Evolutionary conservation across 2,113 vertebrate genomes (phyloP).

Genomic region (Embiotoca jacksoni): DNA sequence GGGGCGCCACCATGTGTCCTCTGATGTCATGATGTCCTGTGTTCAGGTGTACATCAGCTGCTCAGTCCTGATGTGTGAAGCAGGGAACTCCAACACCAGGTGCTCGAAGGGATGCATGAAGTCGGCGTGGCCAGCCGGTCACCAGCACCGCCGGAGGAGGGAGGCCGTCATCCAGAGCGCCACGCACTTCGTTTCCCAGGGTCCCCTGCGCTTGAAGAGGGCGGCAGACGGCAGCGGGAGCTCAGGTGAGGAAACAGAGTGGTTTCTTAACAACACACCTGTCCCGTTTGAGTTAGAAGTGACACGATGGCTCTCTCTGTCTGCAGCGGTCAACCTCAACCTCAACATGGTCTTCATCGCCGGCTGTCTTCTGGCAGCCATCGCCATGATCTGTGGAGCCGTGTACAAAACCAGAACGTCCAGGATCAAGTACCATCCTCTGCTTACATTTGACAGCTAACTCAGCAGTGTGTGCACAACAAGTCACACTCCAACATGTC

Average conservation of each 20-base stretch:
- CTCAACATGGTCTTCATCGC: conserved; percentile 72
- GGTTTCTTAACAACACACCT: neutral
- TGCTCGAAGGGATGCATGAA: conserved; percentile 74
- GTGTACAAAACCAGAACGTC: conserved; percentile 12
- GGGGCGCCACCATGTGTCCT: rapidly evolving
- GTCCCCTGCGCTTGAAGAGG: conserved; percentile 74
- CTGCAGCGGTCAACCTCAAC: conserved; percentile 28
- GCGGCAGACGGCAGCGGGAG: conserved; percentile 11
- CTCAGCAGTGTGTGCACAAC: neutral
- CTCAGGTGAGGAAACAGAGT: conserved; percentile 39
- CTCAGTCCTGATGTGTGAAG: conserved; percentile 77
- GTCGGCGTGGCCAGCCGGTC: neutral
- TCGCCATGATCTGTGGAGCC: conserved; percentile 11
- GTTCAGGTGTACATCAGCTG: conserved; percentile 76
- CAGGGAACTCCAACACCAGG: conserved; percentile 66
- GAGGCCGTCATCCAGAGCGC: conserved; percentile 63
- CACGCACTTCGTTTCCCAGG: conserved; percentile 82
- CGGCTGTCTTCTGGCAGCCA: conserved; percentile 68
- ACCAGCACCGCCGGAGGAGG: conserved; percentile 48
- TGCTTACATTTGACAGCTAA: neutral
- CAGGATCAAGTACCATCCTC: conserved; percentile 22
- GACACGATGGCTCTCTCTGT: neutral
- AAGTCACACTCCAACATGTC: neutral
- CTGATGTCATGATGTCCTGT: neutral
- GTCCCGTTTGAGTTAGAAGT: neutral